Base-by-base conservation (phyloP, 2,797 vertebrate species). In the Sparus aurata region DNA sequence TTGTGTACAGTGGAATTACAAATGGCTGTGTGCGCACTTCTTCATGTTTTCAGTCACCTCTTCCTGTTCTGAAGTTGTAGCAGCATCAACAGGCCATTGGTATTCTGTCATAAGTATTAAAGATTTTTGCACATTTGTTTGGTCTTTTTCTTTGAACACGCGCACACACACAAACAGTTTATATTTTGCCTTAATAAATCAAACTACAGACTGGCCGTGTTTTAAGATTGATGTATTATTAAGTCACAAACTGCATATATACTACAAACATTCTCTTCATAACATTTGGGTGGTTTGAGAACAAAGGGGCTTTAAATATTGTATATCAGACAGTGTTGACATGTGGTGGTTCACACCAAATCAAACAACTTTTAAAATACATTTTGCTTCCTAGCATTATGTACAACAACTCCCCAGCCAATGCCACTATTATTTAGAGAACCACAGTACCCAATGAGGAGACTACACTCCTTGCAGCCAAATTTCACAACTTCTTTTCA, bases 41-140 rank as follows among this genome's bases (percentile, higher is more conserved):
- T 71, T 82, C 41, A 61, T 45, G 75, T 80, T 84, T 82, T 86
- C 46, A 49, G 15, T 80, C 76, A 63, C 72, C 50, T 66, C 54
- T 66, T 65, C 69, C 62, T 82, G 76, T 71, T 88, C 81, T 81
- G 66, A 89, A 80, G 77, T 75, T 84, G 90, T 91, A 91, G 86
- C 86, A 81, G 68, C 83, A 86, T 87, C 83, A 73, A 77, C 85
- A 79, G 77, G 81, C 77, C 74, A 77, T 74, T 79, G 85, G 80
- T 80, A 85, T 89, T 89, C 84, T 85, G 85, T 91, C 87, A 91
- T 85, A 74, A 84, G 75, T 88, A 93, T 92, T 92, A 92, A 93
- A 92, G 84, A 84, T 73, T 93, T 93, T 94, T 93, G 91, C 92
- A 93, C 87, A 92, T 91, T 89, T 87, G 57, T 77, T 63, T 53